Evolutionary conservation across 2,888 invertebrate genomes (phyloP), one percentile per base, ranked within the genome.

Genomic region (Pyrrhia umbra): DNA sequence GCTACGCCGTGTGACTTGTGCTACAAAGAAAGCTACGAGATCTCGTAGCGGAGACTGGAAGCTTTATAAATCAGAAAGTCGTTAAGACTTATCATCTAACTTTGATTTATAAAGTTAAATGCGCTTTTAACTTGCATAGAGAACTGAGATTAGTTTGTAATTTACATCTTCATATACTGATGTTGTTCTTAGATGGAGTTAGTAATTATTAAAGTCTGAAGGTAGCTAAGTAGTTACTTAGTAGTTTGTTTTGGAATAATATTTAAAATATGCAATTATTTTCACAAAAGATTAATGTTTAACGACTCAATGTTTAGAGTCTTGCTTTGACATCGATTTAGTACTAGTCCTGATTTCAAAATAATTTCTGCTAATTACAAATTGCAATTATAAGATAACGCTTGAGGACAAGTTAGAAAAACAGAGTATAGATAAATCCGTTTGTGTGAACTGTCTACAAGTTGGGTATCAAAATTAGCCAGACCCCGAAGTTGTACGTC

Each of bases 11-110:
- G 8, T 9, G 13, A 43, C 13, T 39, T 16, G 3, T 23, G 30
- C 63, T 64, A 49, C 64, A 40, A 8, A 18, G 25, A 23, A 18
- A 9, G 40, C 66, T 65, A 65, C 65, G 58, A 49, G 49, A 18
- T 43, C 23, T 67, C 37, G 68, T 49, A 67, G 68, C 57, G 27
- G 16, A 23, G 13, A 13, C 27, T 27, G 37, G 42, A n/a, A 21
- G 21, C 27, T 25, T 20, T 15, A 15, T 16, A 43, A 10, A 67
- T 56, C 27, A 21, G 47, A 47, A 66, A 49, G 47, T 65, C 47
- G 47, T 56, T 56, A 43, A 16, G 30, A 55, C 21, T 52, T 63
- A 6, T 21, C 15, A 30, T 37, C 6, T 23, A 18, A 39, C 15
- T 45, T 55, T 37, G 25, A 54, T 30, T 43, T 47, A 25, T 39